A percentile compares a stretch with the other conserved stretches of the same genome.
Evolutionary conservation across 2,797 vertebrate genomes (phyloP).

Genomic region (Sebastes hopkinsi): DNA sequence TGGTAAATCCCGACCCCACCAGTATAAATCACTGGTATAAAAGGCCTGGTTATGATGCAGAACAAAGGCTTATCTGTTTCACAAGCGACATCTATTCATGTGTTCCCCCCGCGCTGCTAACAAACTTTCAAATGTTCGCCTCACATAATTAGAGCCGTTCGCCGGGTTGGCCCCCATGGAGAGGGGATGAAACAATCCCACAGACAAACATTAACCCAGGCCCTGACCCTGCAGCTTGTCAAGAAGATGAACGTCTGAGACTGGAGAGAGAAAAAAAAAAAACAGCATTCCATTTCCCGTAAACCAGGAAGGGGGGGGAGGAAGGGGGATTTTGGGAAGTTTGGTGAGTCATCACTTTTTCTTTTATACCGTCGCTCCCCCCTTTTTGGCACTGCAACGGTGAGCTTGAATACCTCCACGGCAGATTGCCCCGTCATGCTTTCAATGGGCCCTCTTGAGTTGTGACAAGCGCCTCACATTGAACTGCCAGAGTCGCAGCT

Average conservation of each 20-base stretch:
- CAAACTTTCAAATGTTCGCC: constrained; percentile 58
- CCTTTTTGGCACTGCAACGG: constrained; percentile 24
- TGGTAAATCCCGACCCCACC: constrained; percentile 40
- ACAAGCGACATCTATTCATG: constrained; percentile 45
- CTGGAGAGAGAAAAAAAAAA: constrained; percentile 21
- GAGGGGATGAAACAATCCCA: constrained; percentile 66
- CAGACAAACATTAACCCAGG: constrained; percentile 78
- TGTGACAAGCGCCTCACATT: constrained; percentile 47
- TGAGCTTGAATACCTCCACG: constrained; percentile 60
- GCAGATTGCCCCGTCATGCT: constrained; percentile 59
- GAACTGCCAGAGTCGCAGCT: constrained; percentile 52
- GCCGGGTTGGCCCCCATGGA: constrained; percentile 40
- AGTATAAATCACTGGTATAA: constrained; percentile 44
- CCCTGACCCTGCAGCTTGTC: constrained; percentile 71
- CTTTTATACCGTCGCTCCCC: constrained; percentile 67
- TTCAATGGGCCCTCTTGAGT: constrained; percentile 44
- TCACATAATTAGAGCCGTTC: constrained; percentile 66
- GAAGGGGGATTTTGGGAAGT: constrained; percentile 84
- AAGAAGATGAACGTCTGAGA: constrained; percentile 74
- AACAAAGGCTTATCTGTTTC: constrained; percentile 75
- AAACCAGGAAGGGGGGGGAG: constrained; percentile 76
- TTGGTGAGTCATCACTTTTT: constrained; percentile 87
- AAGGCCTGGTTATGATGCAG: constrained; percentile 39
- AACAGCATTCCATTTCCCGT: constrained; percentile 84
- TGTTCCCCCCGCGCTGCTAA: constrained; percentile 43